These are phyloP conservation scores for Colletes gigas DNA, from an alignment of 1,140 invertebrate genomes.

Conservation along the genomic window DNA sequence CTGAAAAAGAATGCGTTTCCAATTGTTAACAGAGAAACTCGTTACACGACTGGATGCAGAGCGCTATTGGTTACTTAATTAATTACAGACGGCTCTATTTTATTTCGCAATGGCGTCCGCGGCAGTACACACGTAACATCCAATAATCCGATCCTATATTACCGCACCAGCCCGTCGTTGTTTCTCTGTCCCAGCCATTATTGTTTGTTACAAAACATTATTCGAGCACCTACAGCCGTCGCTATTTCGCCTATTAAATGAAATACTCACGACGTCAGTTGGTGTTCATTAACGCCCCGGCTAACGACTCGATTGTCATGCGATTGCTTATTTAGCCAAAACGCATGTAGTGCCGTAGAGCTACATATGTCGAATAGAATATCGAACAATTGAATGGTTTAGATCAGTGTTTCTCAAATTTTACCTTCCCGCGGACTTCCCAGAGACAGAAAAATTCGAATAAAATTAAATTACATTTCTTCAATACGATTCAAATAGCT, in stretches of 20 bases:
- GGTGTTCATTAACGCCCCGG: slow-evolving; percentile 76
- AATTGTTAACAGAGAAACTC: slow-evolving; percentile 36
- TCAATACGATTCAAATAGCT: no score
- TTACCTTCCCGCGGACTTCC: no score
- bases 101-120: slow-evolving; percentile 67
- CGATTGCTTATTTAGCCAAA: slow-evolving; percentile 72
- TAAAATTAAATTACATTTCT: no score
- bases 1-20: background rate
- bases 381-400: background rate
- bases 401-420: background rate
- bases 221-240: slow-evolving; percentile 62
- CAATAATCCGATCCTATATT: slow-evolving; percentile 77
- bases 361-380: background rate
- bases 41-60: slow-evolving; percentile 60
- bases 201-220: slow-evolving; percentile 78
- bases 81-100: slow-evolving; percentile 74
- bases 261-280: slow-evolving; percentile 76
- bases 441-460: no score
- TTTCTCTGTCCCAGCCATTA: slow-evolving; percentile 61
- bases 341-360: slow-evolving; percentile 13
- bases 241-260: slow-evolving; percentile 77
- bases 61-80: slow-evolving; percentile 73
- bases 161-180: slow-evolving; percentile 59
- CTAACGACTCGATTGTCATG: slow-evolving; percentile 76
- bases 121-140: slow-evolving; percentile 55